These are phyloP conservation scores for Agrilus mali DNA, from an alignment of 2,888 invertebrate genomes.

Conservation along the genomic window DNA sequence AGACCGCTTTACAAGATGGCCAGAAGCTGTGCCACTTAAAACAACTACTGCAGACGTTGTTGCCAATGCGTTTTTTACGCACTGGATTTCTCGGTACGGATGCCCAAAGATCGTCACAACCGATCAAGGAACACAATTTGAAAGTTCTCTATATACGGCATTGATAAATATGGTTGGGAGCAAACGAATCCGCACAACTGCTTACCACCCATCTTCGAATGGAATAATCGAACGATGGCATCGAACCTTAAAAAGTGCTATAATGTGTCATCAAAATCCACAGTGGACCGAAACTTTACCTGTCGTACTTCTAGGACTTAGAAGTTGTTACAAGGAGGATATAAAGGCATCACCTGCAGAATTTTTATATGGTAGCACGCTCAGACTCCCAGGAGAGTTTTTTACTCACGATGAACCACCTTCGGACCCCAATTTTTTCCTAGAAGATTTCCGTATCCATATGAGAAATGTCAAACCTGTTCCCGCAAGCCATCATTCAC, in stretches of 20 bases:
- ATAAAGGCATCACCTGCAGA: not conserved
- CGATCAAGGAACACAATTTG: slow-evolving; percentile 11
- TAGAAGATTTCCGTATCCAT: not conserved
- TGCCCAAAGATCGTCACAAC: slow-evolving; percentile 7
- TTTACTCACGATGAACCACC: not conserved
- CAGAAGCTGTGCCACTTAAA: slow-evolving; percentile 11
- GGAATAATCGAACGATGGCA: not conserved
- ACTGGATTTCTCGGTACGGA: slow-evolving; percentile 10
- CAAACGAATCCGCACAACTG: slow-evolving; percentile 8
- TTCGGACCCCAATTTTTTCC: not conserved
- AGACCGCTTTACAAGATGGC: slow-evolving; percentile 18
- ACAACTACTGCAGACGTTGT: slow-evolving; percentile 16
- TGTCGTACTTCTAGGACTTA: not conserved
- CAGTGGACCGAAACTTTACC: not conserved
- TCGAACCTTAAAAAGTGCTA: not conserved
- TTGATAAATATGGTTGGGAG: slow-evolving; percentile 10
- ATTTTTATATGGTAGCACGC: not conserved
- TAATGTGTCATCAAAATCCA: not conserved
- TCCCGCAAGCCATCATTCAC: not conserved
- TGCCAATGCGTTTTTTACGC: slow-evolving; percentile 1
- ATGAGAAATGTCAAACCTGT: not conserved
- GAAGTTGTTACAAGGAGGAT: not conserved
- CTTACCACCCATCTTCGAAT: not conserved
- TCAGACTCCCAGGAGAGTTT: not conserved
- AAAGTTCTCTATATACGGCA: slow-evolving; percentile 5